phyloP scores from a whole-genome alignment of 2,797 vertebrate genomes.

The Labeo calbasu region DNA sequence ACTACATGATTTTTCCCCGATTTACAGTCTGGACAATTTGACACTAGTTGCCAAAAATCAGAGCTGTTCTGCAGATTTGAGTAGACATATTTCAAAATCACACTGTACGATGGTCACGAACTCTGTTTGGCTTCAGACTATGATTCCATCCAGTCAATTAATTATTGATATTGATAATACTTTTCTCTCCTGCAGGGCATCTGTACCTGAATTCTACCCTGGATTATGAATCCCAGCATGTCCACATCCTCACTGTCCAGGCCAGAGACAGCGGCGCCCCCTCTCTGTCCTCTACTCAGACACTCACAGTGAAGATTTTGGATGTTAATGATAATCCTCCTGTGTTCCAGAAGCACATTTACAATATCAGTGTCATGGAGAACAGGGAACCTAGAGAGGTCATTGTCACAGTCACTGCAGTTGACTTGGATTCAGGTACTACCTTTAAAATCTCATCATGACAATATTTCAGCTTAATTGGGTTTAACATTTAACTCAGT shows the following conservation, averaged over 20 bases:
- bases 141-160: no score
- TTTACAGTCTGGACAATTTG: no score
- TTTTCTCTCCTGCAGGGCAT: constrained; percentile 74
- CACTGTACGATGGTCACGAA: no score
- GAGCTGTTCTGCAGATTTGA: no score
- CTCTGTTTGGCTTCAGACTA: no score
- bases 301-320: constrained; percentile 81
- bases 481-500: neutral
- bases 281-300: constrained; percentile 84
- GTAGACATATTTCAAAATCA: no score
- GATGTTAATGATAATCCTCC: constrained; percentile 89
- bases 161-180: neutral
- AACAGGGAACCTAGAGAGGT: constrained; percentile 81
- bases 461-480: neutral
- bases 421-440: constrained; percentile 88
- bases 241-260: constrained; percentile 78
- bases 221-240: constrained; percentile 81
- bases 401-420: constrained; percentile 81
- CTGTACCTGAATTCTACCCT: constrained; percentile 79
- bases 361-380: constrained; percentile 81
- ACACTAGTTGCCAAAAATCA: no score
- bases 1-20: no score
- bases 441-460: constrained; percentile 3
- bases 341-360: constrained; percentile 77
- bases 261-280: constrained; percentile 82